Conservation (phyloP, 2,888 invertebrate genomes). For the Keiferia lycopersicella region DNA sequence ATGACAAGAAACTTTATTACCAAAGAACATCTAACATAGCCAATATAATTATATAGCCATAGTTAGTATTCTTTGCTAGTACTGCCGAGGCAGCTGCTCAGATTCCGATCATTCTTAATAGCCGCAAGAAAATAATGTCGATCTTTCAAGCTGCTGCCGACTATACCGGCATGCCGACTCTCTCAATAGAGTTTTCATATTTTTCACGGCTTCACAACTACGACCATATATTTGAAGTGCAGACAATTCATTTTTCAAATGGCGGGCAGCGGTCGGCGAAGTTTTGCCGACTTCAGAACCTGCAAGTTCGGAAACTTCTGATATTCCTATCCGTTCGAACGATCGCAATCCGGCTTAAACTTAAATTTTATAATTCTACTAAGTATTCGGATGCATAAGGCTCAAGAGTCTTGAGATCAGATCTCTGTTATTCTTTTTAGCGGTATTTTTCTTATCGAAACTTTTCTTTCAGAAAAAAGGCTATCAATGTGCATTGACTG, state of each 20-base stretch:
- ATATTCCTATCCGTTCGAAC: constrained; percentile 67
- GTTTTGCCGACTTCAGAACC: constrained; percentile 59
- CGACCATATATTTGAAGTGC: constrained; percentile 72
- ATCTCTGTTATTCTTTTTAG: constrained; percentile 10
- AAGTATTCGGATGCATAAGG: constrained; percentile 27
- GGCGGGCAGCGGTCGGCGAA: constrained; percentile 55
- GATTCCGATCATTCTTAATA: not conserved
- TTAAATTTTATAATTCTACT: constrained; percentile 64
- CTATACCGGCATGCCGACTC: constrained; percentile 18
- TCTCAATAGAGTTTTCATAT: constrained; percentile 56
- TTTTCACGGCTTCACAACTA: constrained; percentile 59
- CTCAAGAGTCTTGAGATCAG: not conserved
- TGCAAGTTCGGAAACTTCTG: constrained; percentile 63
- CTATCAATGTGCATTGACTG: not conserved
- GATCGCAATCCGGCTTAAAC: constrained; percentile 44
- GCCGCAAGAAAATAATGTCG: not conserved
- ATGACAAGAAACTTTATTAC: no score
- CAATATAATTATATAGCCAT: no score
- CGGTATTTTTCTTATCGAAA: not conserved
- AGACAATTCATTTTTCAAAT: constrained; percentile 80
- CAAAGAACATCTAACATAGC: no score
- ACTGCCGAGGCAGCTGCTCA: not conserved
- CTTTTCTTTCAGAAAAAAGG: not conserved
- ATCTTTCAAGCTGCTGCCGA: not conserved
- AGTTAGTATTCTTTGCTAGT: no score